phyloP scores from a whole-genome alignment of 2,113 vertebrate genomes.

The Psittacara wagleri region DNA sequence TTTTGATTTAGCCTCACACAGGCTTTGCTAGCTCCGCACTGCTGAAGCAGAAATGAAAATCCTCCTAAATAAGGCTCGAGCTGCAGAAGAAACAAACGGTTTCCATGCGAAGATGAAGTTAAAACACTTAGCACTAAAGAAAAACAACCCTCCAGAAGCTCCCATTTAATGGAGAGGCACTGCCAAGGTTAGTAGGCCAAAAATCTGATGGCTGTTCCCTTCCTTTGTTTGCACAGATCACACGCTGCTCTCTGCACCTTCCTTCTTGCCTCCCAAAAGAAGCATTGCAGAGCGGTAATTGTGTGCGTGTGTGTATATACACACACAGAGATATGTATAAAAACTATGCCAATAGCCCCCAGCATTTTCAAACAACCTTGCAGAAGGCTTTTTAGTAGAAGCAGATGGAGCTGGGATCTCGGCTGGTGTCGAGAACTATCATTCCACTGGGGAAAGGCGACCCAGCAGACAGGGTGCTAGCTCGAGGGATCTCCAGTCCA shows the following conservation, averaged over 20 bases:
- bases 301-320: background rate
- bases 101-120: background rate
- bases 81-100: background rate
- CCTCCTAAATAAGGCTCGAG: background rate
- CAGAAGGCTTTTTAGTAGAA: background rate
- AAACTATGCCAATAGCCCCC: constrained; percentile 44
- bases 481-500: background rate
- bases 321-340: background rate
- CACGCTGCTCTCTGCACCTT: background rate
- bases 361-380: constrained; percentile 43
- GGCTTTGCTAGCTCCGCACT: background rate
- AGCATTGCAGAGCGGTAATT: background rate
- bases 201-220: background rate
- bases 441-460: background rate
- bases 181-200: constrained; percentile 18
- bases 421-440: background rate
- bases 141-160: constrained; percentile 22
- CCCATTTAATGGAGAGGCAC: background rate
- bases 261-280: background rate
- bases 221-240: constrained; percentile 20
- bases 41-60: background rate
- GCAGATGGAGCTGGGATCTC: constrained; percentile 11
- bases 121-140: background rate
- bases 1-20: background rate
- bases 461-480: background rate